Percentiles rank a stretch among this genome's conserved stretches.
Evolutionary conservation across 1,140 invertebrate species (phyloP).

Genomic region (Centruroides sculpturatus): DNA sequence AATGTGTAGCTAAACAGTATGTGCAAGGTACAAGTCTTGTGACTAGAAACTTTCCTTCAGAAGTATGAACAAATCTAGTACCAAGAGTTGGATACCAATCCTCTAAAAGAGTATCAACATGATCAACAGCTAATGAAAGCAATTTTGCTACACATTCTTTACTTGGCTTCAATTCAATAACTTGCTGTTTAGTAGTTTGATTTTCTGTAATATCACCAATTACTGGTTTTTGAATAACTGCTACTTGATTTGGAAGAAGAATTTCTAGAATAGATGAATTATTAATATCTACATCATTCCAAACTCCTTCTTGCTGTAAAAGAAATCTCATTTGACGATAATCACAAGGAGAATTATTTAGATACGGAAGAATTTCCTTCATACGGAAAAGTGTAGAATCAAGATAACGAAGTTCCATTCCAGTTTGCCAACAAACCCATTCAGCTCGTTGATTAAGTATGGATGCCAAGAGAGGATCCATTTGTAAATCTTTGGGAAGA

Average conservation of each 20-base stretch:
- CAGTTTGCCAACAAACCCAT: constrained; percentile 93
- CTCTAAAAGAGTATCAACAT: constrained; percentile 90
- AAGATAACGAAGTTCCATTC: constrained; percentile 69
- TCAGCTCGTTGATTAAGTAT: constrained; percentile 50
- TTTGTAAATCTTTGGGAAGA: constrained; percentile 41
- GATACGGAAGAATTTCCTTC: constrained; percentile 57
- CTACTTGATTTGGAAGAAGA: constrained; percentile 17
- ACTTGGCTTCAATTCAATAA: constrained; percentile 51
- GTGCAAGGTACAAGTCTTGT: constrained; percentile 89
- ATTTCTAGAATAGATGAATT: constrained; percentile 75
- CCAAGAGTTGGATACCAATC: constrained; percentile 96
- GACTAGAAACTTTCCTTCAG: constrained; percentile 82
- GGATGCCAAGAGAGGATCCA: constrained; percentile 40
- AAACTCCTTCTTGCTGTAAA: constrained; percentile 48
- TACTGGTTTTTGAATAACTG: constrained; percentile 18
- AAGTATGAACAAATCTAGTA: constrained; percentile 93
- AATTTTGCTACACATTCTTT: constrained; percentile 67
- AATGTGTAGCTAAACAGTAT: constrained; percentile 44
- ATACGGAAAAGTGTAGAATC: constrained; percentile 63
- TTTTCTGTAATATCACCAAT: constrained; percentile 1
- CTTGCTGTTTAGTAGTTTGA: neutral
- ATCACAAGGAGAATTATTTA: constrained; percentile 23
- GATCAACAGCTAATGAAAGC: constrained; percentile 80
- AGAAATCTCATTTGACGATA: constrained; percentile 26
- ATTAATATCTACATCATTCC: constrained; percentile 67